Evolutionary conservation across 1,140 invertebrate genomes (phyloP), one percentile per base, ranked within the genome.

Genomic region (Eriocheir sinensis): DNA sequence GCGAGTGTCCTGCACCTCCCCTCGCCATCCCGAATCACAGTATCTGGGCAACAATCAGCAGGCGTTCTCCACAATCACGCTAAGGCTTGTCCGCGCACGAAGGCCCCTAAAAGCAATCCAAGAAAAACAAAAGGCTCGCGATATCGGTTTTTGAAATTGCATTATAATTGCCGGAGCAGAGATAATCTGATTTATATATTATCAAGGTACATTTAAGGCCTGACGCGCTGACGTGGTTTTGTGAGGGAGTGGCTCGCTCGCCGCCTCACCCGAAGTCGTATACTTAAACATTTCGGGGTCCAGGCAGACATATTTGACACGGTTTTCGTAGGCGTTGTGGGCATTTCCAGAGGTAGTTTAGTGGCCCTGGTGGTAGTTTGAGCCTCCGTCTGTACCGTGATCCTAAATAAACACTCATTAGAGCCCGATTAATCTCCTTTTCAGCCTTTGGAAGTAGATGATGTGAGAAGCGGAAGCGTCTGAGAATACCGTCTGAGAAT

Each of bases 171-270:
- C 60, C 60, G 21, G 60, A n/a, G 60, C 60, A 72, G 60, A 72
- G n/a, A 72, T 72, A 72, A 72, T 72, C 27, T n/a, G 60, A 72
- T 72, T 72, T 72, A 72, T 72, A 72, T 72, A 72, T 72, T 72
- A 72, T 72, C 60, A n/a, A n/a, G 60, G n/a, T 72, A n/a, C 60
- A 72, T n/a, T 72, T 72, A 72, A n/a, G 60, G 60, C 21, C 27
- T 72, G 60, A 72, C n/a, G 60, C 60, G 27, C 60, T 3, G 60
- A n/a, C n/a, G 21, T n/a, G 60, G 60, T n/a, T 72, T 72, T 72
- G 60, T n/a, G 12, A 72, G 60, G 60, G 60, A 72, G 60, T 72
- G 60, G 60, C 60, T 72, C 27, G n/a, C n/a, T n/a, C 60, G 60
- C 60, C n/a, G 60, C 60, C 60, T 72, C 60, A n/a, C 60, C 27